A percentile compares a stretch with the other conserved stretches of the same genome.
phyloP scores from a whole-genome alignment of 2,113 vertebrate genomes.

The Sinosuthora webbiana region DNA sequence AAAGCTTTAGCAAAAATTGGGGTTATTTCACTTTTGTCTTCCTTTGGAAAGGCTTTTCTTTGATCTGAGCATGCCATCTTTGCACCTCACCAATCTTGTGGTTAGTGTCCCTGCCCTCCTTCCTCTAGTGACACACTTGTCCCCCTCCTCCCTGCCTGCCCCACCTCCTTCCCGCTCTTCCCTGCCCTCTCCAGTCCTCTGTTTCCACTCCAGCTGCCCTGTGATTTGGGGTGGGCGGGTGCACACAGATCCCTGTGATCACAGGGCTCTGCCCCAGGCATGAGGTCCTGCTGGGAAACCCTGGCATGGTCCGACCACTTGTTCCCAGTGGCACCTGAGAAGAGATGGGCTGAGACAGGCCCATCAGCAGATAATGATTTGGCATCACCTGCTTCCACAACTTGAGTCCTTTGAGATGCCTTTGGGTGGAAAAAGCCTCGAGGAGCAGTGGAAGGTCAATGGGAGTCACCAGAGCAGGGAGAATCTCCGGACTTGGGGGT shows the following conservation, averaged over 20 bases:
- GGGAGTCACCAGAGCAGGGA: background rate
- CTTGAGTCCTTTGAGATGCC: background rate
- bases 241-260: background rate
- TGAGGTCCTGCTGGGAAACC: background rate
- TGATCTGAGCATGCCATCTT: conserved; percentile 91
- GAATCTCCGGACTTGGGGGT: background rate
- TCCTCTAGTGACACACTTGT: conserved; percentile 72
- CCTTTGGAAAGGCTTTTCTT: conserved; percentile 82
- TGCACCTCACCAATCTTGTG: conserved; percentile 97
- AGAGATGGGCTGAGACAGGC: background rate
- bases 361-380: background rate
- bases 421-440: background rate
- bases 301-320: background rate
- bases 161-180: background rate
- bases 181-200: background rate
- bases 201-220: conserved; percentile 42
- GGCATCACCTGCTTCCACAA: background rate
- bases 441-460: background rate
- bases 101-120: conserved; percentile 77
- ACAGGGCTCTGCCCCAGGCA: background rate
- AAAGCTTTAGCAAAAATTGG: conserved; percentile 83
- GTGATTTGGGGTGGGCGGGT: background rate
- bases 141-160: conserved; percentile 22
- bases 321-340: background rate
- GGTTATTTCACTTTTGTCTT: conserved; percentile 74